Evolutionary conservation across 2,113 vertebrate genomes (phyloP), one percentile per base, ranked within the genome.

Genomic region (Tursiops truncatus): DNA sequence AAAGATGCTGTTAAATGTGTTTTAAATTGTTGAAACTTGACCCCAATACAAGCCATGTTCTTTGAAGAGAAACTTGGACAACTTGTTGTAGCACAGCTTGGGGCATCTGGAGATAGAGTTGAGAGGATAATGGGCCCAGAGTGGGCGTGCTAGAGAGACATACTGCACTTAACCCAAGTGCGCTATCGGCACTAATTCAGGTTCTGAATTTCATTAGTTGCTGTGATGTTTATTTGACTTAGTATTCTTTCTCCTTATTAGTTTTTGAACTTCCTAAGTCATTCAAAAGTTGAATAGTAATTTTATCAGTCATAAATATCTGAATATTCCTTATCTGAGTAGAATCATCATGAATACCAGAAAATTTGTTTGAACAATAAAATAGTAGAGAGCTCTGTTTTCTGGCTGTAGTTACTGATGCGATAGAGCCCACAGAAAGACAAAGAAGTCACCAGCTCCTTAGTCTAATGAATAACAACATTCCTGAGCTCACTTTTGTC

Each of bases 191-290:
- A 88, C 63, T 68, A 80, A 91, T 84, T 93, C 74, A 53, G 41
- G 86, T 80, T 93, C 84, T 80, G 50, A n/a, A 91, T 92, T 85
- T 96, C 67, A 79, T 96, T 85, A 84, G 65, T 88, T 44, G 33
- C 8, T 36, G 21, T n/a, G 44, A 38, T 92, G 31, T 71, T n/a
- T 41, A 41, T 84, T 97, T 96, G n/a, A 93, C 14, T 95, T 53
- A n/a, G 31, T 4, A 0, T 87, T 97, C 81, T 56, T 9, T 18
- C 68, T 89, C 76, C 13, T 92, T 89, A 70, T 0, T 2, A 56
- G 10, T 94, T 95, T 82, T 97, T 71, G 28, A 56, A 89, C 0
- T 94, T 96, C 80, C 47, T 26, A 80, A 26, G 28, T 74, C 70
- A 84, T 41, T 82, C 41, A 47, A 53, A 90, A 85, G 26, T 82